Evolutionary conservation across 2,888 invertebrate species (phyloP).

Genomic region (Acrobasis repandana): DNA sequence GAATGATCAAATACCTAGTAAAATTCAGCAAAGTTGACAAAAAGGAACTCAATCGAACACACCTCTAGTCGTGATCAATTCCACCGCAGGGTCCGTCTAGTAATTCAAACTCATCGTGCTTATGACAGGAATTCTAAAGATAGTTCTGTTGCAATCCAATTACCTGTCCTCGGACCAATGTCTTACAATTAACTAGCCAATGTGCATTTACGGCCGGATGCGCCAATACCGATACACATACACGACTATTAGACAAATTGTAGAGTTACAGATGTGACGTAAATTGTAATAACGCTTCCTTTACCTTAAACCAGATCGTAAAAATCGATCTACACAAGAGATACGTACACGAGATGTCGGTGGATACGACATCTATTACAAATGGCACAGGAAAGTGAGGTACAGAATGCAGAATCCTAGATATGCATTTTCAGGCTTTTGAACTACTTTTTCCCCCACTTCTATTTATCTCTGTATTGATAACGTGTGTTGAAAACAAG

Average conservation of each 20-base stretch:
- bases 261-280: background rate
- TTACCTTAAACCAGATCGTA: no score
- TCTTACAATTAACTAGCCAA: conserved; percentile 14
- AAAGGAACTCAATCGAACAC: background rate
- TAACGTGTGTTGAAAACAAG: no score
- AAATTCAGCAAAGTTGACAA: background rate
- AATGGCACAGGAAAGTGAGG: no score
- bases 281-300: background rate
- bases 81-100: background rate
- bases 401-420: no score
- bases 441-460: no score
- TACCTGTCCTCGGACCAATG: conserved; percentile 10
- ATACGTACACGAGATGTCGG: no score
- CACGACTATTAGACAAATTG: background rate
- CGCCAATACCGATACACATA: no score
- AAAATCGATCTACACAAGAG: no score
- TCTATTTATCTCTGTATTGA: no score
- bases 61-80: conserved; percentile 13
- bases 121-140: conserved; percentile 17
- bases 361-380: no score
- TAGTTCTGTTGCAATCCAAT: conserved; percentile 16
- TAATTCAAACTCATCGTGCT: background rate
- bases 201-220: conserved; percentile 16
- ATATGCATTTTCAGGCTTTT: no score
- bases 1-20: no score